These are phyloP conservation scores for Micropoecilia bifurca DNA, from an alignment of 2,797 vertebrate genomes.

Conservation along the genomic window DNA sequence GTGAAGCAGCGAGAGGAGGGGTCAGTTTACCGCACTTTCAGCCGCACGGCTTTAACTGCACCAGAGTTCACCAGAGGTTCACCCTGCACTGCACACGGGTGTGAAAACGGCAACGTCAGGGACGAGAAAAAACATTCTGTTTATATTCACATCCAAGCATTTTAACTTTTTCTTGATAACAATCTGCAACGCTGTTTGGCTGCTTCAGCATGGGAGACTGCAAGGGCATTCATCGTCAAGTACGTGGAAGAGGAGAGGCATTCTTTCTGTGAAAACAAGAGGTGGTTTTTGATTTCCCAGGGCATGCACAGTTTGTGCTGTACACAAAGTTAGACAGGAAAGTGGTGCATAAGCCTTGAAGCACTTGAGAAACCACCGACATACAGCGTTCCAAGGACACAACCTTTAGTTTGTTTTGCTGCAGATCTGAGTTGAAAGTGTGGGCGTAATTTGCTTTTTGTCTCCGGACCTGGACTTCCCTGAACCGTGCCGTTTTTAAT, in stretches of 20 bases:
- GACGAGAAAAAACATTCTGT: conserved; percentile 46
- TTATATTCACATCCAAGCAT: conserved; percentile 32
- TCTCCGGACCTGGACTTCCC: conserved; percentile 56
- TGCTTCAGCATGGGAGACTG: conserved; percentile 35
- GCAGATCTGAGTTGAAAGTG: conserved; percentile 62
- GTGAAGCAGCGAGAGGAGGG: conserved; percentile 40
- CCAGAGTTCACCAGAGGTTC: conserved; percentile 72
- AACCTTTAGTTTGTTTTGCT: conserved; percentile 69
- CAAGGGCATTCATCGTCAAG: conserved; percentile 47
- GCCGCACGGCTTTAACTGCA: conserved; percentile 49
- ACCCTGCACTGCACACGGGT: conserved; percentile 60
- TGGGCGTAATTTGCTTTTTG: conserved; percentile 65
- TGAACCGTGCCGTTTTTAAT: conserved; percentile 63
- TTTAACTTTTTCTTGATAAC: conserved; percentile 60
- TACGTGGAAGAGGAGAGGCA: conserved; percentile 54
- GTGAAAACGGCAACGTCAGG: conserved; percentile 66
- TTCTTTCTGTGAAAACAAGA: conserved; percentile 44
- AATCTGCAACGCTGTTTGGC: conserved; percentile 58
- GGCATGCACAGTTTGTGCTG: conserved; percentile 30
- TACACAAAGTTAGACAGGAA: conserved; percentile 50
- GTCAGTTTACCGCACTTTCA: conserved; percentile 62
- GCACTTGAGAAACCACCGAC: conserved; percentile 63
- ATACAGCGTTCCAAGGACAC: conserved; percentile 70
- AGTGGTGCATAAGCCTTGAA: conserved; percentile 35
- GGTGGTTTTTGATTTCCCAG: conserved; percentile 59